Percentiles rank a stretch among this genome's conserved stretches.
Conservation (phyloP, 2,113 vertebrate species). For the Echinops telfairi region DNA sequence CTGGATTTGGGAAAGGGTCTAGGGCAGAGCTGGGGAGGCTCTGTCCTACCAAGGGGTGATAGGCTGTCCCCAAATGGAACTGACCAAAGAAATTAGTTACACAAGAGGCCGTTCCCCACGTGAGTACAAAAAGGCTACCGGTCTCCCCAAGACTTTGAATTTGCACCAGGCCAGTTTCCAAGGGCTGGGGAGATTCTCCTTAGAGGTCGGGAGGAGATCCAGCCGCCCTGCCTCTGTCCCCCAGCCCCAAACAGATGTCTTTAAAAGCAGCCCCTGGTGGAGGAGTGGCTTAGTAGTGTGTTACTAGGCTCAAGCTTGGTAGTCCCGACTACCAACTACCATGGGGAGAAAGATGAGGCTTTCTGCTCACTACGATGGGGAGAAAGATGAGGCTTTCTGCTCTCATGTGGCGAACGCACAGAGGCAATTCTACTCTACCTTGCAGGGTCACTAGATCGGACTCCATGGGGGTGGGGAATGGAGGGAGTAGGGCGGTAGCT, state of each 20-base stretch:
- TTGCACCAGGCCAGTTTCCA: neutral
- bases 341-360: too few relatives aligned
- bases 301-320: too few relatives aligned
- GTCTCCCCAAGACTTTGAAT: neutral
- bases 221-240: neutral
- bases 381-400: too few relatives aligned
- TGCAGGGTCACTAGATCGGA: too few relatives aligned
- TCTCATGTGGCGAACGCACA: too few relatives aligned
- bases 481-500: too few relatives aligned
- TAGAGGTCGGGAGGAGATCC: neutral
- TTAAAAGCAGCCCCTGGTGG: neutral
- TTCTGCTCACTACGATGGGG: too few relatives aligned
- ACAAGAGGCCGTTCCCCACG: neutral
- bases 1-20: accelerated
- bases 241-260: neutral
- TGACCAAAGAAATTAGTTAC: neutral
- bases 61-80: neutral
- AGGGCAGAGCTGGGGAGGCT: neutral
- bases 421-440: too few relatives aligned
- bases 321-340: too few relatives aligned
- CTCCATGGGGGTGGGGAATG: too few relatives aligned
- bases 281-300: too few relatives aligned
- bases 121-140: neutral
- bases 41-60: neutral
- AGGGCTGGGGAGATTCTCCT: neutral